phyloP scores from a whole-genome alignment of 1,140 invertebrate genomes.

The Harpegnathos saltator region DNA sequence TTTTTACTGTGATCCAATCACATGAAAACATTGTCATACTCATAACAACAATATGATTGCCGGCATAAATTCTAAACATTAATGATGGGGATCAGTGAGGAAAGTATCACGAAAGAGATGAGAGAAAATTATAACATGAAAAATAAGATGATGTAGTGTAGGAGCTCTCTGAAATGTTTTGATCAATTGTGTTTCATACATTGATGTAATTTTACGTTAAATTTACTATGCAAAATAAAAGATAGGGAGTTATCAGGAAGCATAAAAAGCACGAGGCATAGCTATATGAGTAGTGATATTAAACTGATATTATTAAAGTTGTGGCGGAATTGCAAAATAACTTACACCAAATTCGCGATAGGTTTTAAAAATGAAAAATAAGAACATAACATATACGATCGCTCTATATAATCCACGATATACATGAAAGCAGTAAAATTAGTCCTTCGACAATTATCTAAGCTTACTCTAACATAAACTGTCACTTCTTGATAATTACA shows the following conservation, averaged over 20 bases:
- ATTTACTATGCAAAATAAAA: conserved; percentile 9
- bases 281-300: background rate
- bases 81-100: background rate
- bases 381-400: too few species aligned
- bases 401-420: background rate
- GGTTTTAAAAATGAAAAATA: background rate
- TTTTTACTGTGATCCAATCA: conserved; percentile 26
- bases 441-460: conserved; percentile 16
- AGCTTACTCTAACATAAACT: conserved; percentile 25
- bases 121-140: background rate
- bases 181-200: conserved; percentile 1
- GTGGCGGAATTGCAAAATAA: conserved; percentile 21
- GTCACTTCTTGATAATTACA: conserved; percentile 20
- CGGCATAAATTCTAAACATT: conserved; percentile 3
- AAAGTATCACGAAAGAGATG: conserved; percentile 11
- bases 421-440: conserved; percentile 18
- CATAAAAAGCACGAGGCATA: background rate
- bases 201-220: background rate
- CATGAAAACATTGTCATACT: background rate
- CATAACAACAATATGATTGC: conserved; percentile 15
- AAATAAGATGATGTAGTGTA: background rate
- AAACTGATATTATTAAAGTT: background rate
- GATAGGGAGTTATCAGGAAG: background rate
- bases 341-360: conserved; percentile 15
- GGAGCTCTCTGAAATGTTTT: background rate